A percentile compares a stretch with the other conserved stretches of the same genome.
phyloP scores from a whole-genome alignment of 2,797 vertebrate genomes.

The Crypturellus tataupa region DNA sequence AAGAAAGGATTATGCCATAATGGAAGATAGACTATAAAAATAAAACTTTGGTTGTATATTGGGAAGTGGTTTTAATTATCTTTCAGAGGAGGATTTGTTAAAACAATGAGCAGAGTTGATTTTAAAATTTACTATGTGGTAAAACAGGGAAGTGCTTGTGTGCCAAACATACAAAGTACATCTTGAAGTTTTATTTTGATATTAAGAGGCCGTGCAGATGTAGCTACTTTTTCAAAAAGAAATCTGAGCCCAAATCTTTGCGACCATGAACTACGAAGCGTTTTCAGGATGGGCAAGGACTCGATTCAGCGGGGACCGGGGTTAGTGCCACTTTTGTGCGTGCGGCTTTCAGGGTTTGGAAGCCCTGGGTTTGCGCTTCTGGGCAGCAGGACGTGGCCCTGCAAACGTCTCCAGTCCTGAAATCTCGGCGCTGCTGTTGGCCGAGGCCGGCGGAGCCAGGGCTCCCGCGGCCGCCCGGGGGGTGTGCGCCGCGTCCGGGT shows the following conservation, averaged over 20 bases:
- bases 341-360: slow-evolving; percentile 43
- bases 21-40: slow-evolving; percentile 87
- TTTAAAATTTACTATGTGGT: slow-evolving; percentile 64
- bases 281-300: slow-evolving; percentile 49
- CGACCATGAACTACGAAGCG: neutral
- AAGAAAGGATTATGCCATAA: slow-evolving; percentile 80
- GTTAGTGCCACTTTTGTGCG: neutral
- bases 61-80: slow-evolving; percentile 84
- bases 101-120: slow-evolving; percentile 62
- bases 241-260: neutral
- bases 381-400: neutral
- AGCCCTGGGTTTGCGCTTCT: neutral
- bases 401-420: neutral
- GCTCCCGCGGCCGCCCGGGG: neutral
- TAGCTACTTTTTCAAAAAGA: neutral
- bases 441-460: too few relatives aligned
- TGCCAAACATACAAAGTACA: slow-evolving; percentile 41
- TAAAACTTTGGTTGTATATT: slow-evolving; percentile 86
- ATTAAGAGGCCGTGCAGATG: slow-evolving; percentile 53
- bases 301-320: neutral
- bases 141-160: slow-evolving; percentile 55
- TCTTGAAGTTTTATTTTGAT: slow-evolving; percentile 59
- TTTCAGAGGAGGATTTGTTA: slow-evolving; percentile 72
- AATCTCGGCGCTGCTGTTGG: neutral
- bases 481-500: neutral